Percentiles rank a stretch among this genome's conserved stretches.
phyloP scores from a whole-genome alignment of 2,888 invertebrate species.

The Sceliomorpha sp. region DNA sequence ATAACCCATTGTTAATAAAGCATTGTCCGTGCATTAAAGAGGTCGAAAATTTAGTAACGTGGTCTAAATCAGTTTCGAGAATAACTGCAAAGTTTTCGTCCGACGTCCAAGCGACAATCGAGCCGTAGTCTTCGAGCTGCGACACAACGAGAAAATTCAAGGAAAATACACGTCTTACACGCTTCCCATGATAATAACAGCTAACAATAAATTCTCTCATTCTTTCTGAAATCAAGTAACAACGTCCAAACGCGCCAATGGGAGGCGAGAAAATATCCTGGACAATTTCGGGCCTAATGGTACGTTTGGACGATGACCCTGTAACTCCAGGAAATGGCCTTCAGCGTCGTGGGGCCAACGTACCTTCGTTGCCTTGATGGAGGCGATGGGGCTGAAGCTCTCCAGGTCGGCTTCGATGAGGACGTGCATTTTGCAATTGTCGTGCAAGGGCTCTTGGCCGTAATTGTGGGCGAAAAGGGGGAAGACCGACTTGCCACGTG shows the following conservation, averaged over 20 bases:
- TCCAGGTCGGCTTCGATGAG: conserved; percentile 77
- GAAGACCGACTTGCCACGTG: conserved; percentile 74
- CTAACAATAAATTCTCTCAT: no score
- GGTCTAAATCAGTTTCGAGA: conserved; percentile 88
- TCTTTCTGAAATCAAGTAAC: no score
- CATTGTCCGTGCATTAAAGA: conserved; percentile 87
- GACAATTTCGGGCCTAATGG: no score
- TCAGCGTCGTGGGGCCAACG: no score
- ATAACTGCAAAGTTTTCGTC: conserved; percentile 88
- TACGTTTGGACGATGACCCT: no score
- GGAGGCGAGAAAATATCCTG: no score
- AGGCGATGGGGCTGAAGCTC: conserved; percentile 66
- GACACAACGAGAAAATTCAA: conserved; percentile 58
- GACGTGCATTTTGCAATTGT: conserved; percentile 72
- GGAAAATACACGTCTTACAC: no score
- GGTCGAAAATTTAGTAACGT: conserved; percentile 87
- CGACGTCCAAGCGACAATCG: conserved; percentile 90
- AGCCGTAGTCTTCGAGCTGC: conserved; percentile 90
- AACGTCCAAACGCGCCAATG: no score
- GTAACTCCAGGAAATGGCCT: no score
- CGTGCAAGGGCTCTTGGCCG: conserved; percentile 60
- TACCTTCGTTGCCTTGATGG: conserved; percentile 73
- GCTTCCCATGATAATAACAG: no score
- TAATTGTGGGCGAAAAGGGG: conserved; percentile 75
- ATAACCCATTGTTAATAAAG: conserved; percentile 88